phyloP scores from a whole-genome alignment of 1,140 invertebrate species.

The Drosophila novamexicana region DNA sequence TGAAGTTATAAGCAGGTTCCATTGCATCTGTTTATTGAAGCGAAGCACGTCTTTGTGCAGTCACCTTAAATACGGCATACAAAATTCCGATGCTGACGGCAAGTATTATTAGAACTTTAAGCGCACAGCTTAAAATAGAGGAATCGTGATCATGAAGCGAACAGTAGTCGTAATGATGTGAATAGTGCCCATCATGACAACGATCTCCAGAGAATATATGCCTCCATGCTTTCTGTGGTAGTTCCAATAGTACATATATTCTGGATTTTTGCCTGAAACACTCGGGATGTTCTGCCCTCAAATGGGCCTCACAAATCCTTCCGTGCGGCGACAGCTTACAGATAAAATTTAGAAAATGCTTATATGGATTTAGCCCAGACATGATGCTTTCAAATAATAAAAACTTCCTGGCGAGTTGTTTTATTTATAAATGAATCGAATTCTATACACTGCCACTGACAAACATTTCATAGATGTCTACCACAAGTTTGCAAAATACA shows the following conservation, averaged over 20 bases:
- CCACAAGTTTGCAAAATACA: too few species aligned
- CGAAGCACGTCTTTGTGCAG: slow-evolving; percentile 7
- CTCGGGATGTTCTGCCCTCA: slow-evolving; percentile 19
- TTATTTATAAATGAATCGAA: neutral
- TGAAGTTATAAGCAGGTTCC: neutral
- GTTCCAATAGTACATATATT: neutral
- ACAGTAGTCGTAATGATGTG: neutral
- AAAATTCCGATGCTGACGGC: slow-evolving; percentile 26
- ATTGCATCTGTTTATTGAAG: neutral
- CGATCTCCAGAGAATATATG: neutral
- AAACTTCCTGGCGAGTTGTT: neutral
- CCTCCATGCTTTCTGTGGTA: slow-evolving; percentile 7
- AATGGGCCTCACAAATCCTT: slow-evolving; percentile 13
- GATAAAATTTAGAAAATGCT: slow-evolving; percentile 8
- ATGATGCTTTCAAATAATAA: slow-evolving; percentile 11
- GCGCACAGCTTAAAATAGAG: neutral
- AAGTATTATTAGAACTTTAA: slow-evolving; percentile 19
- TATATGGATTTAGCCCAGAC: slow-evolving; percentile 22
- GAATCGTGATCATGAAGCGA: slow-evolving; percentile 1
- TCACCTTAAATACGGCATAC: slow-evolving; percentile 24
- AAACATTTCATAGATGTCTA: neutral
- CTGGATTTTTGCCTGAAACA: neutral
- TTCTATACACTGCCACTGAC: neutral
- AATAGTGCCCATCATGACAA: neutral
- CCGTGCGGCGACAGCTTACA: slow-evolving; percentile 21